Evolutionary conservation across 1,140 invertebrate genomes (phyloP).

Genomic region (Eubasilissa regina): DNA sequence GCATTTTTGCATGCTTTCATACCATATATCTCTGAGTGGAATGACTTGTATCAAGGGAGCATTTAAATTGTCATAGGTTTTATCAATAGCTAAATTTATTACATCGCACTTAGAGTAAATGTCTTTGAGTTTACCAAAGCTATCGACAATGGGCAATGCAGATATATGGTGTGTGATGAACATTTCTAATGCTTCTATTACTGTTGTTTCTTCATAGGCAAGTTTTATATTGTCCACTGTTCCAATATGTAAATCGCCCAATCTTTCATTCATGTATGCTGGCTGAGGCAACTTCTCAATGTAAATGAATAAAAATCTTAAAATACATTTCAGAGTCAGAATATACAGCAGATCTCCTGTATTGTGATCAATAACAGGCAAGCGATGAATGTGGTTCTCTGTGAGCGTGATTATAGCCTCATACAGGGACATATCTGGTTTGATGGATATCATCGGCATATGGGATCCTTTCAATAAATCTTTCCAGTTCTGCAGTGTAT

Average conservation of each 20-base stretch:
- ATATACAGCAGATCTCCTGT: slow-evolving; percentile 99
- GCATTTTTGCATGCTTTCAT: slow-evolving; percentile 98
- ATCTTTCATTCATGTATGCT: slow-evolving; percentile 88
- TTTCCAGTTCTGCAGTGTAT: slow-evolving; percentile 96
- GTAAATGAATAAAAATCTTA: slow-evolving; percentile 98
- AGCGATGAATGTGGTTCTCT: slow-evolving; percentile 94
- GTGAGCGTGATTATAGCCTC: slow-evolving; percentile 95
- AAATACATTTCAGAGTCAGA: slow-evolving; percentile 98
- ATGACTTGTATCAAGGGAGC: slow-evolving; percentile 95
- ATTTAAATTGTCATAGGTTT: slow-evolving; percentile 98
- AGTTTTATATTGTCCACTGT: slow-evolving; percentile 96
- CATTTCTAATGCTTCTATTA: slow-evolving; percentile 95
- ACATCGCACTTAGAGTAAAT: slow-evolving; percentile 99
- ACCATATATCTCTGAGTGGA: slow-evolving; percentile 96
- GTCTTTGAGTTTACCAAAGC: slow-evolving; percentile 91
- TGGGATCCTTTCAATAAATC: slow-evolving; percentile 86
- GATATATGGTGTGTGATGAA: slow-evolving; percentile 97
- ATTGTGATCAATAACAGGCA: slow-evolving; percentile 95
- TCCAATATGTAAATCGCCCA: slow-evolving; percentile 93
- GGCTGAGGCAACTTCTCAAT: slow-evolving; percentile 96
- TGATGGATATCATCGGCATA: slow-evolving; percentile 88
- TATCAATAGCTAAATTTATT: slow-evolving; percentile 98
- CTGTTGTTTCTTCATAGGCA: slow-evolving; percentile 91
- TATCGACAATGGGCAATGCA: slow-evolving; percentile 94
- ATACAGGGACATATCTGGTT: slow-evolving; percentile 90